These are phyloP conservation scores for Amphiduros pacificus DNA, from an alignment of 2,888 invertebrate genomes.

Conservation along the genomic window DNA sequence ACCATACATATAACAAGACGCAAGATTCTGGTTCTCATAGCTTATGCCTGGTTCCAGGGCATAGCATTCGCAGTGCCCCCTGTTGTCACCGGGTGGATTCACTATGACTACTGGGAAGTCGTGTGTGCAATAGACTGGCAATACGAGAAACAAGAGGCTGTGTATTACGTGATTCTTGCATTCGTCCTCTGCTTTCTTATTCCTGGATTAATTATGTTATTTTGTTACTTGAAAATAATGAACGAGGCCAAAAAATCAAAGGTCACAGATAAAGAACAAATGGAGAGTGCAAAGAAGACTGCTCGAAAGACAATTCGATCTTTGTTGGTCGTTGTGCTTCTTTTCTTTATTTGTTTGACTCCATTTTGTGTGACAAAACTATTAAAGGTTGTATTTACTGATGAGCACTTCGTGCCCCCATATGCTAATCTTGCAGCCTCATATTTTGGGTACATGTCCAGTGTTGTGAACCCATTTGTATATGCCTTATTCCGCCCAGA, in stretches of 20 bases:
- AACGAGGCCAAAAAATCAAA: constrained; percentile 1
- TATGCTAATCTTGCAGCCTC: constrained; percentile 46
- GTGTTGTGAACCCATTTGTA: constrained; percentile 55
- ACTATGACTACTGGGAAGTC: constrained; percentile 57
- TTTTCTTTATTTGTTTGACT: constrained; percentile 55
- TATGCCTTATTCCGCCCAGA: constrained; percentile 54
- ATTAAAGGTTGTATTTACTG: constrained; percentile 41
- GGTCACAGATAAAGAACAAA: neutral
- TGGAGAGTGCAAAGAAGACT: constrained; percentile 25
- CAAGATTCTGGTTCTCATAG: constrained; percentile 32
- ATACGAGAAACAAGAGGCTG: constrained; percentile 30
- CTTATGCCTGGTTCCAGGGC: constrained; percentile 51
- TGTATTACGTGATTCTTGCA: constrained; percentile 48
- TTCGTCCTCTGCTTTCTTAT: constrained; percentile 47
- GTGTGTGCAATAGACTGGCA: constrained; percentile 56
- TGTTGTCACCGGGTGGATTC: constrained; percentile 41
- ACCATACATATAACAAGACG: constrained; percentile 31
- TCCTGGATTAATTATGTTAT: constrained; percentile 42
- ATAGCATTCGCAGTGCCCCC: constrained; percentile 45
- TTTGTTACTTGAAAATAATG: constrained; percentile 41
- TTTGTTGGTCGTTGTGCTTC: constrained; percentile 49
- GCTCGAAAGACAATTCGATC: constrained; percentile 37
- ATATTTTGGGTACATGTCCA: constrained; percentile 47
- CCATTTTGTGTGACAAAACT: constrained; percentile 58
- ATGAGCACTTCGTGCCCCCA: constrained; percentile 37